These are phyloP conservation scores for Xiphophorus couchianus DNA, from an alignment of 2,113 vertebrate genomes.

Conservation along the genomic window DNA sequence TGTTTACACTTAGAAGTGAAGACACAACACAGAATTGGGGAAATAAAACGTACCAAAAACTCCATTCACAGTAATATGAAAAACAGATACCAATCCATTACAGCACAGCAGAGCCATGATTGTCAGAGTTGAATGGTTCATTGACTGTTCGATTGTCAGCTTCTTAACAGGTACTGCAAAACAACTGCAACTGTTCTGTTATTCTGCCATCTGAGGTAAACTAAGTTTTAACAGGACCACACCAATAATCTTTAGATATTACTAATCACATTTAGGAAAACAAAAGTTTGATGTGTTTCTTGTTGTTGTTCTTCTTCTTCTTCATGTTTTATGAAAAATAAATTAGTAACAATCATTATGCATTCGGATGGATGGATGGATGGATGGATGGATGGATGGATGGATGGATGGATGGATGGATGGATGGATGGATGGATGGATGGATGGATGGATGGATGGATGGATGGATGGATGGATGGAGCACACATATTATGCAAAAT, in stretches of 20 bases:
- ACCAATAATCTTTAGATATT: conserved; percentile 8
- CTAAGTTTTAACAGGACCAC: conserved; percentile 32
- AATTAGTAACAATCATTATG: neutral
- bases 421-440: neutral
- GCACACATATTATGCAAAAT: conserved; percentile 12
- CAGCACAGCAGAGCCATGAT: conserved; percentile 61
- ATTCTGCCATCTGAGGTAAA: conserved; percentile 53
- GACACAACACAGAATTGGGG: conserved; percentile 35
- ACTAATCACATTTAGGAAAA: conserved; percentile 11
- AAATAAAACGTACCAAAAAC: conserved; percentile 36
- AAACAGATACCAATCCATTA: conserved; percentile 39
- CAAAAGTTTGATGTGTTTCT: neutral
- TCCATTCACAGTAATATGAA: conserved; percentile 55
- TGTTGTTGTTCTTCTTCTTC: too few species aligned
- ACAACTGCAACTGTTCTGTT: conserved; percentile 44
- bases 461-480: conserved; percentile 6
- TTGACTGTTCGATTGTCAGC: conserved; percentile 74
- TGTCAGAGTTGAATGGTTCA: conserved; percentile 71
- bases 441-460: conserved; percentile 2
- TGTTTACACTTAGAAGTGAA: conserved; percentile 30
- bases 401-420: too few species aligned
- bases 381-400: too few species aligned
- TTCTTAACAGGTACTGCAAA: conserved; percentile 53
- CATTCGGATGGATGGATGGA: neutral
- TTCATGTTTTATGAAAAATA: neutral